phyloP scores from a whole-genome alignment of 2,113 vertebrate species.

The Lycocorax pyrrhopterus region DNA sequence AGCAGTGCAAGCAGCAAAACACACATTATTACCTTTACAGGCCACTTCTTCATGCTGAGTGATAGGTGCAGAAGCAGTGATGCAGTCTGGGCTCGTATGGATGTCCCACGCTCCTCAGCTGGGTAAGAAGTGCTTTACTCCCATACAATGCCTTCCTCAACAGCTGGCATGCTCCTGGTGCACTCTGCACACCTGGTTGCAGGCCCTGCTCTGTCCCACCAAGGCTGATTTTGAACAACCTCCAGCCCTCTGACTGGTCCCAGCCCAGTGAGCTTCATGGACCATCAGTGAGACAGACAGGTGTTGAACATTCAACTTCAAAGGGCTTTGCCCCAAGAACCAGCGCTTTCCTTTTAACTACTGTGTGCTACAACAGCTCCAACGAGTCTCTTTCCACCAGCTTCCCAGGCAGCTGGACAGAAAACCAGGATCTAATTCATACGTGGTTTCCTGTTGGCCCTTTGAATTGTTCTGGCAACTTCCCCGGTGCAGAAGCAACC shows the following conservation, averaged over 20 bases:
- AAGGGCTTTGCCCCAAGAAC: background rate
- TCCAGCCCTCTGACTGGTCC: background rate
- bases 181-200: background rate
- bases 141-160: background rate
- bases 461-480: background rate
- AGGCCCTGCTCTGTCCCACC: background rate
- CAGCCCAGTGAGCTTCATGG: background rate
- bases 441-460: background rate
- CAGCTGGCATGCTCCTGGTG: background rate
- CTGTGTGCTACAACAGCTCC: background rate
- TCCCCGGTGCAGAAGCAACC: background rate
- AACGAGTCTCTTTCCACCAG: fast-evolving
- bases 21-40: background rate
- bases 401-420: background rate
- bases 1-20: background rate
- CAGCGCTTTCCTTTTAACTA: background rate
- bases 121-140: background rate
- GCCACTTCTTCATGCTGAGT: background rate
- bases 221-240: background rate
- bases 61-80: conserved; percentile 22
- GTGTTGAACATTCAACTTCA: background rate
- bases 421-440: background rate
- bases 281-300: background rate
- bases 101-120: background rate
- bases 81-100: background rate